Evolutionary conservation across 2,113 vertebrate genomes (phyloP), one percentile per base, ranked within the genome.

Genomic region (Callipepla californica): DNA sequence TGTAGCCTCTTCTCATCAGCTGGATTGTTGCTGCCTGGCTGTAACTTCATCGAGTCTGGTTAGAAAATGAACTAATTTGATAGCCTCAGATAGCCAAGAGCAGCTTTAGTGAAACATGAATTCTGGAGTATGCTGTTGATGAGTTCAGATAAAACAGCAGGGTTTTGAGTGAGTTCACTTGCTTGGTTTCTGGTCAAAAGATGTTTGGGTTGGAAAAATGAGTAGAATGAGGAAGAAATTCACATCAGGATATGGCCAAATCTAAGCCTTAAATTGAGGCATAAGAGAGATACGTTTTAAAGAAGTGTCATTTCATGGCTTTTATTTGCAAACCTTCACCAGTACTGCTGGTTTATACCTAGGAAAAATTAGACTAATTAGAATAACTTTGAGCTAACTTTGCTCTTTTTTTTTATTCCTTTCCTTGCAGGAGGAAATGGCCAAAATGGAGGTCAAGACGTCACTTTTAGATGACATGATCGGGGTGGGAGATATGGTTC

Each of bases 391-490:
- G 10, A 53, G 50, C 57, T 88, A n/a, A 58, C 7, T 42, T 72
- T 77, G 6, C 11, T 69, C 22, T 62, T 70, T 63, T 65, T 65
- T 19, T 80, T 21, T 18, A 0, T 65, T 70, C 91, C 45, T 96
- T 45, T 96, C 72, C 28, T 70, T 96, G 96, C 97, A 97, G 97
- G 94, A 96, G 69, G 97, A 95, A 87, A 97, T 98, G 98, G 98
- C 98, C 97, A 99, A 99, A 93, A 99, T 99, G 98, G 99, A 99
- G 97, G 99, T 98, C 96, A 99, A 99, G 95, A 99, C 99, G 0
- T 99, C 99, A 11, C 99, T 99, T 96, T 97, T 99, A 44, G 99
- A 99, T 61, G 98, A 99, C 90, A 99, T 99, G 99, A 99, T 99
- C 48, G 99, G 99, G 42, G 99, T 99, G 30, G 99, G 99, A 7